Conservation (phyloP, 1,140 invertebrate species). For the Lutraria rhynchaena region DNA sequence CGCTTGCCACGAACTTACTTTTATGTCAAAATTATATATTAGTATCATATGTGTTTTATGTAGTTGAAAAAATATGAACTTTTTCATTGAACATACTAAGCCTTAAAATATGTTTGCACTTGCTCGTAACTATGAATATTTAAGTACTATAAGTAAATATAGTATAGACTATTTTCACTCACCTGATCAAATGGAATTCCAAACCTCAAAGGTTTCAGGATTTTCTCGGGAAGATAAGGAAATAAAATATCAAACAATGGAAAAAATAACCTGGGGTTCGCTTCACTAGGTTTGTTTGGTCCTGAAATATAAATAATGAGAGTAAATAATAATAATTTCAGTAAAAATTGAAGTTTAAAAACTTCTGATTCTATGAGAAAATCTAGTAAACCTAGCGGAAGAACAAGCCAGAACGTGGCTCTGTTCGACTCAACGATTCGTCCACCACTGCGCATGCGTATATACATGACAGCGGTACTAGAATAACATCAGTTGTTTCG, state of each 20-base stretch:
- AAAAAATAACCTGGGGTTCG: slow-evolving; percentile 70
- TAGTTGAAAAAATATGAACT: no score
- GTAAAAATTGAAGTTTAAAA: neutral
- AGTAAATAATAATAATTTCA: neutral
- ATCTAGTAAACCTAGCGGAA: neutral
- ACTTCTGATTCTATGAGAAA: neutral
- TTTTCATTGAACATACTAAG: no score
- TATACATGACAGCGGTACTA: neutral
- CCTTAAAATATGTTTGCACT: no score
- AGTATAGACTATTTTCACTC: no score
- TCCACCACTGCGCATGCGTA: neutral
- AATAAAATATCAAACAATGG: slow-evolving; percentile 73
- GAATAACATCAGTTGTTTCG: neutral
- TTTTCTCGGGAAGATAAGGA: slow-evolving; percentile 72
- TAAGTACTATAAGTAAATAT: no score
- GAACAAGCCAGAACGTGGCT: no score
- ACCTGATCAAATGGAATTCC: slow-evolving; percentile 70
- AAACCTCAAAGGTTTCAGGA: slow-evolving; percentile 71
- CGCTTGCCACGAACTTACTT: no score
- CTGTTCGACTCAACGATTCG: neutral
- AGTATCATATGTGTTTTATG: no score
- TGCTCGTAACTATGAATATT: no score
- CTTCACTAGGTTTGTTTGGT: slow-evolving; percentile 59
- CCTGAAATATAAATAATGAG: slow-evolving; percentile 66
- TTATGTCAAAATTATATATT: no score